A percentile compares a stretch with the other conserved stretches of the same genome.
Conservation (phyloP, 1,140 invertebrate genomes). For the Agraylea sexmaculata region DNA sequence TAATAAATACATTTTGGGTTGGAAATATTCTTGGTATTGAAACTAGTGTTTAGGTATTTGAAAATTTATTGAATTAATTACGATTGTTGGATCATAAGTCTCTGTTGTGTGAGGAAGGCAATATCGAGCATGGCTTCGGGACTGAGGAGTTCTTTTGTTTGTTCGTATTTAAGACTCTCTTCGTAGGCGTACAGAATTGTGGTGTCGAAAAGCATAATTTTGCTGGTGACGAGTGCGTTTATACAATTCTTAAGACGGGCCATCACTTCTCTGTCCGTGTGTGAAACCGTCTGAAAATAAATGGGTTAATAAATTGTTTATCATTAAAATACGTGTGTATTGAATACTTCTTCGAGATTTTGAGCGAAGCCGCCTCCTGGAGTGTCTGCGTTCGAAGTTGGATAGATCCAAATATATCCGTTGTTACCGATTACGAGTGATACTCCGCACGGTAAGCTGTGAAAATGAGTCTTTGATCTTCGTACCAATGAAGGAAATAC, state of each 20-base stretch:
- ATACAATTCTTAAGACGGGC: conserved; percentile 84
- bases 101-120: conserved; percentile 53
- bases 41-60: too few species aligned
- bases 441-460: conserved; percentile 81
- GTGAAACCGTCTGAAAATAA: conserved; percentile 51
- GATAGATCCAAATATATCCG: conserved; percentile 92
- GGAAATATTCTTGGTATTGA: too few species aligned
- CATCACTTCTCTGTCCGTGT: conserved; percentile 68
- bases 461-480: conserved; percentile 91
- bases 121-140: conserved; percentile 75
- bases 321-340: conserved; percentile 11
- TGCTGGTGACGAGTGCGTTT: conserved; percentile 66
- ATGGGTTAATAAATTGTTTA: neutral
- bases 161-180: conserved; percentile 70
- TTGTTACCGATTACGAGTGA: conserved; percentile 93
- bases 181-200: conserved; percentile 87
- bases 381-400: conserved; percentile 49
- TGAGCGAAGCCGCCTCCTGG: conserved; percentile 69
- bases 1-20: too few species aligned
- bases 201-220: conserved; percentile 85
- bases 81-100: too few species aligned
- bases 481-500: conserved; percentile 90
- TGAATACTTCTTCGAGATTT: conserved; percentile 55
- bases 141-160: conserved; percentile 63
- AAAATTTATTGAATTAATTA: too few species aligned